phyloP scores from a whole-genome alignment of 2,797 vertebrate genomes.

The Galago senegalensis region DNA sequence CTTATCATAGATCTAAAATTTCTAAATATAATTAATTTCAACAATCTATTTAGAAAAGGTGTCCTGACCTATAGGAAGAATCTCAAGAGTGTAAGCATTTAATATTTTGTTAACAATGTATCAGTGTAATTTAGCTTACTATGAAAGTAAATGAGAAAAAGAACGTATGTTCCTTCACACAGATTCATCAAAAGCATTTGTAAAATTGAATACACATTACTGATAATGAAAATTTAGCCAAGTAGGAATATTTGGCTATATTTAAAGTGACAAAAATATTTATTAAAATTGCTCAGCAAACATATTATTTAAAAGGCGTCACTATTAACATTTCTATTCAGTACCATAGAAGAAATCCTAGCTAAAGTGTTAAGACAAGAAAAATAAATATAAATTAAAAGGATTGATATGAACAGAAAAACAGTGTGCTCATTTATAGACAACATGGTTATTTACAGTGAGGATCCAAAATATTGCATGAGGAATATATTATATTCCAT shows the following conservation, averaged over 20 bases:
- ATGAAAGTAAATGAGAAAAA: background rate
- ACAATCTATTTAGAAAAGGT: background rate
- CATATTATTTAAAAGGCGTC: background rate
- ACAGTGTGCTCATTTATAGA: background rate
- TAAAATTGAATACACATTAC: background rate
- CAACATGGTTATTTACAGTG: background rate
- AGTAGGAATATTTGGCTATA: background rate
- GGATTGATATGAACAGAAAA: background rate
- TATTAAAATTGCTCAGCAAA: background rate
- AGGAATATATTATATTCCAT: too few species aligned
- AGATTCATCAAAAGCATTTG: background rate
- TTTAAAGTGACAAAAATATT: background rate
- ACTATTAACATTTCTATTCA: background rate
- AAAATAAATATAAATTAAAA: background rate
- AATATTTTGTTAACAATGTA: background rate
- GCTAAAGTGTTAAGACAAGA: background rate
- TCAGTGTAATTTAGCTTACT: background rate
- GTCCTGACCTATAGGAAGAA: background rate
- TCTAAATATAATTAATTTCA: background rate
- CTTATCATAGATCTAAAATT: background rate
- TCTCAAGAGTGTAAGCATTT: background rate
- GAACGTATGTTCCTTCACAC: background rate
- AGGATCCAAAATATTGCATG: background rate
- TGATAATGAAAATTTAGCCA: background rate
- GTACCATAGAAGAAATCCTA: background rate